Base-by-base conservation (phyloP, 2,113 vertebrate genomes). In the Eulemur macaco region DNA sequence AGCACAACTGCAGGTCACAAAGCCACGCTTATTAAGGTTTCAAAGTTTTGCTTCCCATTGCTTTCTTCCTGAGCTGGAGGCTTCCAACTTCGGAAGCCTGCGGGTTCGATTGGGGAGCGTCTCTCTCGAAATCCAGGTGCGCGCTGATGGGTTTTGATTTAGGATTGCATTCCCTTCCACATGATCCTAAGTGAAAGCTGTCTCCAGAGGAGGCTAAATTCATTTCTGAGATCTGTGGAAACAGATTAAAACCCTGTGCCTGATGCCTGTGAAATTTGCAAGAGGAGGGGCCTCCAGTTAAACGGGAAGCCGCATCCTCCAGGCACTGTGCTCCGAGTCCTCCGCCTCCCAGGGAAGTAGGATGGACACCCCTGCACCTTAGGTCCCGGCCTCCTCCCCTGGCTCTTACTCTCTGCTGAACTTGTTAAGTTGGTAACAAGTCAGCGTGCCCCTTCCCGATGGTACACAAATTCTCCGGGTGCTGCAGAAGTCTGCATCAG, bases 401-500 rank as follows among this genome's bases (percentile, higher is more conserved):
- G 94, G n/a, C 95, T 34, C 23, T 92, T 97, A 96, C 96, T 96
- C 89, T 95, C 97, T 94, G 89, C 97, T 98, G 98, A 98, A 98
- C 98, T 98, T 98, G 98, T 98, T 99, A 98, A 98, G 98, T 97
- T 98, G 96, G 98, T 97, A 98, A 98, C 97, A 97, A 98, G 98
- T 98, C 97, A 97, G 92, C 63, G 89, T 63, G 95, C 98, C 98
- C 98, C 97, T 98, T 98, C 99, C 98, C 98, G 98, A 98, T 98
- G 98, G 98, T 98, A 99, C 98, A 98, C 98, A 99, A 98, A 98
- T 98, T 99, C 99, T 98, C 97, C 86, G 96, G 98, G 98, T 98
- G 98, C 99, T 98, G 99, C 98, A 97, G 99, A 98, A 98, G 98
- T 98, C 99, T 96, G 98, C 98, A 98, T 98, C 98, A 99, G 98